phyloP scores from a whole-genome alignment of 2,797 vertebrate species.

The Dipus sagitta region DNA sequence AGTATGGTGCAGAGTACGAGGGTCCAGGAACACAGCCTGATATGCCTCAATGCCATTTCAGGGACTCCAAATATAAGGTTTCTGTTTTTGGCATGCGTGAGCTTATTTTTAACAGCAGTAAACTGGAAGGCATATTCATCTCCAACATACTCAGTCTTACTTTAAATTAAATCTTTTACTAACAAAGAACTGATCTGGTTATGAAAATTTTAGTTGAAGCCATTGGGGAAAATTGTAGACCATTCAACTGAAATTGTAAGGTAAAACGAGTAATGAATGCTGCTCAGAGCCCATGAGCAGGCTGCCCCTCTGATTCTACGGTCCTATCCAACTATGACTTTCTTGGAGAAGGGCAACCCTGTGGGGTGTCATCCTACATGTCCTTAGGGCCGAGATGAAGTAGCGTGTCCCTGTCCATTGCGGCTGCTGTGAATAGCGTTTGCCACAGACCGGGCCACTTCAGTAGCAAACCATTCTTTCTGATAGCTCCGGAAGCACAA shows the following conservation, averaged over 20 bases:
- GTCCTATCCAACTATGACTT: background rate
- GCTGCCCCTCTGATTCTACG: background rate
- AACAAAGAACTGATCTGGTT: constrained; percentile 47
- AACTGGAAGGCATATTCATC: constrained; percentile 48
- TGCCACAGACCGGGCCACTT: background rate
- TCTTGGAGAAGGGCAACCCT: background rate
- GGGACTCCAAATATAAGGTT: constrained; percentile 44
- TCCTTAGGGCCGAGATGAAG: background rate
- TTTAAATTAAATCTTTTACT: constrained; percentile 72
- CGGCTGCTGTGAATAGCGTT: background rate
- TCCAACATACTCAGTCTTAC: constrained; percentile 56
- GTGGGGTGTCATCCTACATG: background rate
- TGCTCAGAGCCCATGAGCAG: background rate
- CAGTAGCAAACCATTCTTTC: background rate
- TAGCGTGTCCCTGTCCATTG: background rate
- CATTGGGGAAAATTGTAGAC: constrained; percentile 49
- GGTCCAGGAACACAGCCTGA: background rate
- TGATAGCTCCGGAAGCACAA: background rate
- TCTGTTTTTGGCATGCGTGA: constrained; percentile 48
- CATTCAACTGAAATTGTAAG: background rate
- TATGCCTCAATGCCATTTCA: background rate
- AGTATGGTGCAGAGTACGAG: background rate
- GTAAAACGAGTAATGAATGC: background rate
- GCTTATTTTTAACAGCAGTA: constrained; percentile 66
- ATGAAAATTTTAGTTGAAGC: constrained; percentile 20